Base-by-base conservation (phyloP, 1,140 invertebrate genomes). In the Daktulosphaira vitifoliae region DNA sequence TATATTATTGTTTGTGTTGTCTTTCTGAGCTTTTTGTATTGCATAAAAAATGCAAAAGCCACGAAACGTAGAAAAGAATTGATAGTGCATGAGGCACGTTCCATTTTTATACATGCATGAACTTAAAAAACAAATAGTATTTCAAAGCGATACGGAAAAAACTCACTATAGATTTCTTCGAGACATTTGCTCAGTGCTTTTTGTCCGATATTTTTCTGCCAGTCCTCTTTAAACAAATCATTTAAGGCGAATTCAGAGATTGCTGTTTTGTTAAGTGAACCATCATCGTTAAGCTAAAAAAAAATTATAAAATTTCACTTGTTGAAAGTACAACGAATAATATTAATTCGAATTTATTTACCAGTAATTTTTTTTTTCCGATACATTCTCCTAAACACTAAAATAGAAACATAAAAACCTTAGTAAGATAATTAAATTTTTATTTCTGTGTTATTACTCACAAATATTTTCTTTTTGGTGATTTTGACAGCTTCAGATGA, bases 141-240 rank as follows among this genome's bases (percentile, higher is more conserved):
- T n/a, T n/a, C n/a, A n/a, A n/a, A n/a, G n/a, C n/a, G n/a, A n/a
- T n/a, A n/a, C n/a, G n/a, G 29, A 5, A 37, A 50, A 13, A 11
- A 67, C 66, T 67, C 39, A 67, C 66, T 48, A n/a, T 67, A 67
- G 11, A 18, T 54, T 42, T 67, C 66, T 37, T 51, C 49, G 18
- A 67, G 26, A 53, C 66, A 67, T 53, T 65, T 67, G 46, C 49
- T 26, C 39, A 67, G 18, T 1, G 59, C 38, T 18, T 52, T 65
- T 65, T 67, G 25, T n/a, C 53, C 68, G 9, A 66, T 9, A 38
- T 65, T 13, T 56, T 68, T 68, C 33, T 68, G 68, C 68, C 68
- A 68, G 33, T 66, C 50, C 46, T 68, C 68, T 65, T 66, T 68
- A 50, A 66, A 68, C 3, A 42, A 11, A 39, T 20, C 23, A 7